Percentiles rank a stretch among this genome's conserved stretches.
These are phyloP conservation scores for Pararge aegeria DNA, from an alignment of 1,140 invertebrate genomes.

Conservation along the genomic window DNA sequence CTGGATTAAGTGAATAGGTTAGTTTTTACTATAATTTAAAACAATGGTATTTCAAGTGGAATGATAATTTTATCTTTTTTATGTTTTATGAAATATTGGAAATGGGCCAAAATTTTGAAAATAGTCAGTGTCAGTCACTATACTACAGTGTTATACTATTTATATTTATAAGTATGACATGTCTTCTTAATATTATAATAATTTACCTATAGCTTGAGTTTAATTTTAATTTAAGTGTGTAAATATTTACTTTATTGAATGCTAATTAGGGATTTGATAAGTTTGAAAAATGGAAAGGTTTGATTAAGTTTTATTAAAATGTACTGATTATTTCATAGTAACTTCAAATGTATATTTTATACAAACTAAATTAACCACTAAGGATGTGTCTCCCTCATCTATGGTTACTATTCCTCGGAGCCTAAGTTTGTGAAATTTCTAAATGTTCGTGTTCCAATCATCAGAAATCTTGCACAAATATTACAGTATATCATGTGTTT, in stretches of 20 bases:
- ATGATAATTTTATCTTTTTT: constrained; percentile 30
- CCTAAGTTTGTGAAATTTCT: constrained; percentile 29
- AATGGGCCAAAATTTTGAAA: constrained; percentile 71
- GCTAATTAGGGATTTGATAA: constrained; percentile 49
- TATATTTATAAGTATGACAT: constrained; percentile 41
- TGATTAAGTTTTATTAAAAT: constrained; percentile 69
- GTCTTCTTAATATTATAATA: constrained; percentile 24
- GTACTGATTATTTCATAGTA: constrained; percentile 76
- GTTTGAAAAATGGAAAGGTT: constrained; percentile 48
- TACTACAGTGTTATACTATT: constrained; percentile 48
- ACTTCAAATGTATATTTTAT: constrained; percentile 70
- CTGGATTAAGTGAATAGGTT: constrained; percentile 1
- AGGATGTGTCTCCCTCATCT: constrained; percentile 62
- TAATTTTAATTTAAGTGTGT: constrained; percentile 46
- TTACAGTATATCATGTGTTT: too few relatives aligned
- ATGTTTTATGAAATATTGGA: constrained; percentile 53
- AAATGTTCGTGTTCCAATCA: neutral
- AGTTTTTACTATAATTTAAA: neutral
- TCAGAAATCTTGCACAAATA: neutral
- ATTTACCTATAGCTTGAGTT: constrained; percentile 24
- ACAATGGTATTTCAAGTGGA: neutral
- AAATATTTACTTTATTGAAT: constrained; percentile 50
- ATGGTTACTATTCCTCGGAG: constrained; percentile 40
- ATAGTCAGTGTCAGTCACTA: constrained; percentile 69
- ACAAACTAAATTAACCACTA: constrained; percentile 55